A percentile compares a stretch with the other conserved stretches of the same genome.
phyloP scores from a whole-genome alignment of 2,797 vertebrate genomes.

The Poeciliopsis presidionis region DNA sequence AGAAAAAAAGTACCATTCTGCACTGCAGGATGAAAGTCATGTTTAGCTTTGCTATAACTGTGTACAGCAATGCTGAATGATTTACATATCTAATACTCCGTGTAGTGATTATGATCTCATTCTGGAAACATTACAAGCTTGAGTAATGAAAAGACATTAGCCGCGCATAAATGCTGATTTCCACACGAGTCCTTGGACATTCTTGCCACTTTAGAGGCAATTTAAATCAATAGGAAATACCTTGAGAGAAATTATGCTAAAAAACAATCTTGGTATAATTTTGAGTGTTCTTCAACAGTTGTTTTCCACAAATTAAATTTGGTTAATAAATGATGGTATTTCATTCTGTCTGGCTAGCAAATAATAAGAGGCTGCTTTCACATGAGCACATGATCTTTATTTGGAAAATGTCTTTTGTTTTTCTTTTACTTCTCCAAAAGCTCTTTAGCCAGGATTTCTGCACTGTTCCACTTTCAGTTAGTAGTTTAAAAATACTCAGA shows the following conservation, averaged over 20 bases:
- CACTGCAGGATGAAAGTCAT: neutral
- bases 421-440: neutral
- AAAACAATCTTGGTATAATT: neutral
- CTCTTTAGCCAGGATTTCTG: neutral
- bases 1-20: neutral
- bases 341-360: neutral
- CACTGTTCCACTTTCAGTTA: neutral
- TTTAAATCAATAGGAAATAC: conserved; percentile 7
- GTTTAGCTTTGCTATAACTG: neutral
- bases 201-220: neutral
- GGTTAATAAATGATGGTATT: neutral
- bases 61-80: neutral
- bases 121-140: neutral
- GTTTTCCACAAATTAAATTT: conserved; percentile 7
- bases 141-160: neutral
- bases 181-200: neutral
- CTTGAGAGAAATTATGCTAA: conserved; percentile 9
- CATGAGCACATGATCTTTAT: neutral
- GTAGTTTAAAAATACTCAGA: neutral
- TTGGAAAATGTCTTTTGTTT: neutral
- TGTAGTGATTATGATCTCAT: neutral
- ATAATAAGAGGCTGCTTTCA: neutral
- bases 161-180: neutral
- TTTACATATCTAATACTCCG: neutral
- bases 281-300: conserved; percentile 8